phyloP scores from a whole-genome alignment of 2,113 vertebrate genomes.

The Oreochromis niloticus region DNA sequence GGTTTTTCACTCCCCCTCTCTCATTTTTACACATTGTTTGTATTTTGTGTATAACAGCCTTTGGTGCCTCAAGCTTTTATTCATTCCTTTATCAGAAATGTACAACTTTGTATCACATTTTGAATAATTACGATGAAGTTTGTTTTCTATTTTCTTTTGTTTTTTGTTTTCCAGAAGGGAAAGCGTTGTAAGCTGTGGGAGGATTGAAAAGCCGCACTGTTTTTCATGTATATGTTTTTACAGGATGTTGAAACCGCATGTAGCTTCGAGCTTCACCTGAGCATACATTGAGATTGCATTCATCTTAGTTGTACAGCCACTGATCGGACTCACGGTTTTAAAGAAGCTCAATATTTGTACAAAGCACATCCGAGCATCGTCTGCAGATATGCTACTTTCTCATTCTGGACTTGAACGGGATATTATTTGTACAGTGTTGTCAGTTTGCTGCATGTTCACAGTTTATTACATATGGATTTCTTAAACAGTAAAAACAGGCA shows the following conservation, averaged over 20 bases:
- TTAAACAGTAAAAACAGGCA: background rate
- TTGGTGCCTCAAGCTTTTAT: constrained; percentile 74
- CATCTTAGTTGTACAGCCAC: background rate
- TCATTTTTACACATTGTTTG: constrained; percentile 47
- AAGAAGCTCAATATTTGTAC: background rate
- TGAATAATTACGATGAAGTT: constrained; percentile 24
- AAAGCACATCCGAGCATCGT: background rate
- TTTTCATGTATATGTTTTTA: constrained; percentile 7
- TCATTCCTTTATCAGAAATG: constrained; percentile 73
- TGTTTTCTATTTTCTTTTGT: background rate
- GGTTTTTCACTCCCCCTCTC: background rate
- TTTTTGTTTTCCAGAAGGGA: constrained; percentile 34
- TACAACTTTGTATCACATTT: constrained; percentile 51
- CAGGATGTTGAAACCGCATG: background rate
- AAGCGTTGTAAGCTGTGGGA: constrained; percentile 21
- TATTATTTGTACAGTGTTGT: constrained; percentile 41
- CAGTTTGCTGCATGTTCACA: constrained; percentile 39
- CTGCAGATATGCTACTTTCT: background rate
- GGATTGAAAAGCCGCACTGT: constrained; percentile 32
- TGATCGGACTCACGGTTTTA: background rate
- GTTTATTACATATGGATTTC: background rate
- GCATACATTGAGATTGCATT: background rate
- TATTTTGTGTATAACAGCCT: constrained; percentile 67
- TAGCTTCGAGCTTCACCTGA: constrained; percentile 1
- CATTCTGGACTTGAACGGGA: constrained; percentile 1